Conservation (phyloP, 1,140 invertebrate species). For the Caenorhabditis inopinata region DNA sequence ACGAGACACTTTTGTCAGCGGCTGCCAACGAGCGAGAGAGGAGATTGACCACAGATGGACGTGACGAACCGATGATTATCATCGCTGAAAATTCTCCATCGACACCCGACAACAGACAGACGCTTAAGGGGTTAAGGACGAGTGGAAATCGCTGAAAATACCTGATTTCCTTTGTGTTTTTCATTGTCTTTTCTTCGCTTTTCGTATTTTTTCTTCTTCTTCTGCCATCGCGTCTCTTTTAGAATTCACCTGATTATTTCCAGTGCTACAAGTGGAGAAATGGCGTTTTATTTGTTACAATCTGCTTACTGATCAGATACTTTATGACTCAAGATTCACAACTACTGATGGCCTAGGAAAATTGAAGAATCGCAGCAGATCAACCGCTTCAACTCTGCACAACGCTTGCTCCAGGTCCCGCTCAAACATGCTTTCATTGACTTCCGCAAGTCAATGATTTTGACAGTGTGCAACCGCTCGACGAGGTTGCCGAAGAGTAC, state of each 20-base stretch:
- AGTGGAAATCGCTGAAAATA: not conserved
- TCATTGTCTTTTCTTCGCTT: conserved; percentile 1
- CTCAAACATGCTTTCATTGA: no score
- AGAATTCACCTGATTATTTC: not conserved
- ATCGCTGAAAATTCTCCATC: conserved; percentile 30
- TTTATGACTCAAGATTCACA: not conserved
- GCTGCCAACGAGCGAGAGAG: not conserved
- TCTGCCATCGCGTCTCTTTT: no score
- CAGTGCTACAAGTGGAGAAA: not conserved
- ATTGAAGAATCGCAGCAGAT: no score
- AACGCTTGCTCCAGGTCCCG: no score
- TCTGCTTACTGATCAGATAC: not conserved
- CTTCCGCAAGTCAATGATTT: no score
- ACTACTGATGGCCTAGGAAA: no score
- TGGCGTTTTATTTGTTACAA: conserved; percentile 2
- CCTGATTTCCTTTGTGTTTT: not conserved
- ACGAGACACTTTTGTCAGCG: not conserved
- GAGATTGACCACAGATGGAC: conserved; percentile 23
- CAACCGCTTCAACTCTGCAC: no score
- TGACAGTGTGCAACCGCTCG: no score
- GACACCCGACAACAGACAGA: not conserved
- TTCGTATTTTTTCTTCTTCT: not conserved
- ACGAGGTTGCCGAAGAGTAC: no score
- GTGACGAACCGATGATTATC: conserved; percentile 9
- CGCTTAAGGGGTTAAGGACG: not conserved